Evolutionary conservation across 2,888 invertebrate species (phyloP), one percentile per base, ranked within the genome.

Genomic region (Yponomeuta malinellus): DNA sequence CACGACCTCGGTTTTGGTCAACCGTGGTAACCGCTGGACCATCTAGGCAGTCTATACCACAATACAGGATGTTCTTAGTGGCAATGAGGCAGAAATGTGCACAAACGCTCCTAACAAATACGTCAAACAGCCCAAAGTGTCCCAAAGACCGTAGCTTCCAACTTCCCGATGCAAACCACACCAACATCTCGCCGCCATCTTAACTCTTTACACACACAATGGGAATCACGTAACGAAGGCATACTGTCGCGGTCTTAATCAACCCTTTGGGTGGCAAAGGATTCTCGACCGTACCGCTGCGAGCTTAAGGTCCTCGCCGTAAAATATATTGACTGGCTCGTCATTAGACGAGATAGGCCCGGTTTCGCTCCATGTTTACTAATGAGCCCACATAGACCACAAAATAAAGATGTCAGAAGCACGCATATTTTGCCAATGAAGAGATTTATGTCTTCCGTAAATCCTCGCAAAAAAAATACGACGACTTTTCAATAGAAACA

Each of bases 311-410:
- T 23, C 23, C 4, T 65, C 10, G 12, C 1, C 43, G 12, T 65
- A 65, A 68, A 68, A 1, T 43, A 43, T 68, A 68, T 68, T 68
- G 68, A 43, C 33, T 65, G 48, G 29, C 63, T 59, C 43, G 64
- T 70, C 70, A 63, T 70, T 70, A 70, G 43, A 33, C 31, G 69
- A 12, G 52, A 69, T 52, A 52, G 52, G 63, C 64, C 37, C 70
- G 70, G 23, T 15, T 59, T 59, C 43, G 15, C 70, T 63, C 43
- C 63, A 70, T 70, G 70, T 70, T 70, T 70, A 70, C 64, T 63
- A 70, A 70, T 70, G 63, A 70, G 70, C 33, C 48, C 52, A 59
- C 15, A 59, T 59, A 59, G 52, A 15, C 15, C 52, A 59, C 52
- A 59, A 15, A 59, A 59, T 59, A 59, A 59, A 59, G 52, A 59